Evolutionary conservation across 2,113 vertebrate species (phyloP).

Genomic region (Hydrolagus affinis): DNA sequence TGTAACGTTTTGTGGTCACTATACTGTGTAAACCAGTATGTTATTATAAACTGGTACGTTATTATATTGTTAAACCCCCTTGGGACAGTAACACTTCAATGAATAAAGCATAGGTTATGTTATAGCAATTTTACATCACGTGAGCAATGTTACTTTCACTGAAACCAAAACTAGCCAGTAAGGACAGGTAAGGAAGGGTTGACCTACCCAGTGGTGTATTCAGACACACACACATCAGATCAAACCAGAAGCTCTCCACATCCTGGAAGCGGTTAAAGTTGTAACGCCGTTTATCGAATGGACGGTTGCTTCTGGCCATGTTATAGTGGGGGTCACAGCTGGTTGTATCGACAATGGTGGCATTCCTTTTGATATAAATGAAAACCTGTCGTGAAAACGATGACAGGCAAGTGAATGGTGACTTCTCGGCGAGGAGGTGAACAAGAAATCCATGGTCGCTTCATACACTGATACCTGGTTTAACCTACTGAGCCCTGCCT

Average conservation of each 20-base stretch:
- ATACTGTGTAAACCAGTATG: too few relatives aligned
- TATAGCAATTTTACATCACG: too few relatives aligned
- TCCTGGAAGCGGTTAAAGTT: slow-evolving; percentile 64
- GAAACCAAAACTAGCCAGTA: too few relatives aligned
- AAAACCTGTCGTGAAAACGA: slow-evolving; percentile 60
- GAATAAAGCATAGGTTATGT: too few relatives aligned
- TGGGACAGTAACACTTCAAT: too few relatives aligned
- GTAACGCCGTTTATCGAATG: slow-evolving; percentile 71
- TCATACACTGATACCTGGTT: too few relatives aligned
- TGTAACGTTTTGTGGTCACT: too few relatives aligned
- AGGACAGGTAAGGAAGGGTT: background rate
- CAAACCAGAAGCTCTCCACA: slow-evolving; percentile 89
- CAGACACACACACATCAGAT: slow-evolving; percentile 89
- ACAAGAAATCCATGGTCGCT: too few relatives aligned
- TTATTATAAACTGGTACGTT: too few relatives aligned
- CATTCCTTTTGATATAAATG: slow-evolving; percentile 70
- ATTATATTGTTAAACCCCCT: too few relatives aligned
- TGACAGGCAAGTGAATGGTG: background rate
- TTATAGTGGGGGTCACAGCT: slow-evolving; percentile 88
- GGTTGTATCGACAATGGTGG: slow-evolving; percentile 79
- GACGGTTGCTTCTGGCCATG: slow-evolving; percentile 65
- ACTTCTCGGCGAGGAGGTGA: background rate
- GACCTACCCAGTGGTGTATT: slow-evolving; percentile 81
- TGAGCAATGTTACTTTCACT: too few relatives aligned
- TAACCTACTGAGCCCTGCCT: too few relatives aligned